phyloP scores from a whole-genome alignment of 2,888 invertebrate genomes.

The Pediacus dermestoides region DNA sequence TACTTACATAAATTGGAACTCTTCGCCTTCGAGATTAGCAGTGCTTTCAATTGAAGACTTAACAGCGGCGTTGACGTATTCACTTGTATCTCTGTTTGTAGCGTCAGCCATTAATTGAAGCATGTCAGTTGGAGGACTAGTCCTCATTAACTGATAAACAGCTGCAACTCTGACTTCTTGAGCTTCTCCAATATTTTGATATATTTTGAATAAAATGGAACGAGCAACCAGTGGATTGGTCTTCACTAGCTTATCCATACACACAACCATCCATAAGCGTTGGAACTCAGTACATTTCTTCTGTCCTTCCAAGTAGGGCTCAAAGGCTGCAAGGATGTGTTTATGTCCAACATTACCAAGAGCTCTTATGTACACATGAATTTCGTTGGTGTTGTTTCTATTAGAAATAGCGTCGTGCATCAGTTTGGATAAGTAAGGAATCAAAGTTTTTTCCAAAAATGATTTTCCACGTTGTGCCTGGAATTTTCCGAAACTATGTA shows the following conservation, averaged over 20 bases:
- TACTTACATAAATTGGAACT: conserved; percentile 54
- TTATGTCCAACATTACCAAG: conserved; percentile 64
- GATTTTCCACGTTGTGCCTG: conserved; percentile 49
- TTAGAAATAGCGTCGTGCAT: conserved; percentile 54
- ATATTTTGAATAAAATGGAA: conserved; percentile 60
- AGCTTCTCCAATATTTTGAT: conserved; percentile 60
- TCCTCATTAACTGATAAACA: conserved; percentile 57
- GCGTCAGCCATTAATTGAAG: conserved; percentile 66
- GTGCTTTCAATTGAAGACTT: conserved; percentile 58
- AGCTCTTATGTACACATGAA: conserved; percentile 59
- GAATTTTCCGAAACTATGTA: conserved; percentile 61
- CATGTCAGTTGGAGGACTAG: conserved; percentile 58
- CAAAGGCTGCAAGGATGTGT: conserved; percentile 56
- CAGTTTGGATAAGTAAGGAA: conserved; percentile 57
- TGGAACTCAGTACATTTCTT: conserved; percentile 56
- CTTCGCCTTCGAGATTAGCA: conserved; percentile 51
- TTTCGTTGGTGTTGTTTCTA: conserved; percentile 54
- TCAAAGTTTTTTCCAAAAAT: conserved; percentile 54
- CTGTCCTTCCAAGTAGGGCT: conserved; percentile 64
- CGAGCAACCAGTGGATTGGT: conserved; percentile 54
- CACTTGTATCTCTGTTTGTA: conserved; percentile 60
- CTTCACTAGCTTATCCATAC: conserved; percentile 52
- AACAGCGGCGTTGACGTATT: conserved; percentile 61
- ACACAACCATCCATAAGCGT: conserved; percentile 58
- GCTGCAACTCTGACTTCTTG: conserved; percentile 64